A percentile compares a stretch with the other conserved stretches of the same genome.
These are phyloP conservation scores for Zosterops lateralis DNA, from an alignment of 2,113 vertebrate species.

Conservation along the genomic window DNA sequence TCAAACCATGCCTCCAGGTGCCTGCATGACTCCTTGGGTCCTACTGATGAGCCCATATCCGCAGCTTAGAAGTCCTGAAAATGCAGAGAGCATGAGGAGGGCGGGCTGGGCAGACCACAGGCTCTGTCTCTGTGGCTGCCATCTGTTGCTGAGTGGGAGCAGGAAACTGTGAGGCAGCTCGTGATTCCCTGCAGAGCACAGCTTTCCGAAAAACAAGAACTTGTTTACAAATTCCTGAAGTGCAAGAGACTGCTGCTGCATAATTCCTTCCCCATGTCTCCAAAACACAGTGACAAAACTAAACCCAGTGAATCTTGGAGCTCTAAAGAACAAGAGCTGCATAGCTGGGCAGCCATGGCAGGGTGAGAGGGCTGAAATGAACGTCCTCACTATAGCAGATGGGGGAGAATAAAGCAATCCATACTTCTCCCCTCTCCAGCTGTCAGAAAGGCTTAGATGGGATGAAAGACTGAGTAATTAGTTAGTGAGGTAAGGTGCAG, in stretches of 20 bases:
- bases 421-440: background rate
- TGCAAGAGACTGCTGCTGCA: background rate
- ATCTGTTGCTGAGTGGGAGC: background rate
- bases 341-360: background rate
- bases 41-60: accelerated
- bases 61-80: background rate
- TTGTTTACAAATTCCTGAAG: background rate
- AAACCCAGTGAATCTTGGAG: background rate
- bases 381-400: background rate
- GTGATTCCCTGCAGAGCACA: background rate
- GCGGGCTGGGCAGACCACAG: background rate
- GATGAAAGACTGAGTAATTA: background rate
- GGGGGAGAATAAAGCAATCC: background rate
- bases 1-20: background rate
- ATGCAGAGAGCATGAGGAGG: background rate
- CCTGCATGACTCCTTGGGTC: background rate
- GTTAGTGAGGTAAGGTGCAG: background rate
- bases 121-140: background rate
- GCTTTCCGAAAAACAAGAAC: background rate
- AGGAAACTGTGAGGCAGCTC: background rate
- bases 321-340: background rate
- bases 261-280: background rate
- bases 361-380: background rate
- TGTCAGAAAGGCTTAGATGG: background rate
- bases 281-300: background rate